These are phyloP conservation scores for Phaetusa simplex DNA, from an alignment of 2,113 vertebrate genomes.

Conservation along the genomic window DNA sequence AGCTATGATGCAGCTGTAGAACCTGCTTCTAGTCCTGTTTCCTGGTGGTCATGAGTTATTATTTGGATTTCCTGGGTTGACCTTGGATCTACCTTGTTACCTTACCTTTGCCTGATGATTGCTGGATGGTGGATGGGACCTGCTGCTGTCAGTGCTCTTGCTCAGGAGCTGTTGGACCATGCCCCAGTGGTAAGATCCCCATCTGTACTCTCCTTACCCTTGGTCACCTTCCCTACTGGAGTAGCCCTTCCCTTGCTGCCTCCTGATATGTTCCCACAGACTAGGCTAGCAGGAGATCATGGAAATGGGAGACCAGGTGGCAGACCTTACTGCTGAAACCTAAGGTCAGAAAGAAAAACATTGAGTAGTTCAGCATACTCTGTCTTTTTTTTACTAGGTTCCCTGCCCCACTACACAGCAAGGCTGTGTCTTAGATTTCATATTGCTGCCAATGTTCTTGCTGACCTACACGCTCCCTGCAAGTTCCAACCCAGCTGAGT, in stretches of 20 bases:
- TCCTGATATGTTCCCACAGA: not conserved
- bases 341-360: not conserved
- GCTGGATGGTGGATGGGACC: not conserved
- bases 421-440: not conserved
- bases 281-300: not conserved
- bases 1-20: not conserved
- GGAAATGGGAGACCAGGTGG: not conserved
- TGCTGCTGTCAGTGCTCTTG: not conserved
- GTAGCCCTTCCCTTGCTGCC: not conserved
- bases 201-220: not conserved
- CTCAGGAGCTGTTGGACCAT: not conserved
- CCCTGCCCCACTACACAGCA: rapidly evolving
- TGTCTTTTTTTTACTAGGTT: not conserved
- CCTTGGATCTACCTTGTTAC: not conserved
- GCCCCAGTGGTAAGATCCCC: not conserved
- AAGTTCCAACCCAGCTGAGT: not conserved
- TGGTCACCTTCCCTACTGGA: not conserved
- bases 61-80: not conserved
- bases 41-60: not conserved
- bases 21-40: not conserved
- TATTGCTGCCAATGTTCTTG: not conserved
- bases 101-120: not conserved
- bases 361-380: not conserved
- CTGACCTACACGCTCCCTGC: rapidly evolving
- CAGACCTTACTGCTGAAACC: not conserved